Evolutionary conservation across 2,113 vertebrate genomes (phyloP).

Genomic region (Actenoides hombroni): DNA sequence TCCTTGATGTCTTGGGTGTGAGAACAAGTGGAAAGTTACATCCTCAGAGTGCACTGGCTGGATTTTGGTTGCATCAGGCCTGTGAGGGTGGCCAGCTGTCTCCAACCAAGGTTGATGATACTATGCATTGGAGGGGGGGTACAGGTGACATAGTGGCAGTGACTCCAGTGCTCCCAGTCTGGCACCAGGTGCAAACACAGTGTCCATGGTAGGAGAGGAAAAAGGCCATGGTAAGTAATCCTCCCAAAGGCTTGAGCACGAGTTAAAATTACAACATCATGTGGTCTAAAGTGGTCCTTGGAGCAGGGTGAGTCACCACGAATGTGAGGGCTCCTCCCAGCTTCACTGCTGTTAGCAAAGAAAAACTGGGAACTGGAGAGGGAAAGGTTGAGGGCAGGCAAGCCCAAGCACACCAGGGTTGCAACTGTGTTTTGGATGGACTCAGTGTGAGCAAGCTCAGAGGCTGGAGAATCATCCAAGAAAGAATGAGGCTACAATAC

Average conservation of each 20-base stretch:
- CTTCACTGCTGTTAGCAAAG: background rate
- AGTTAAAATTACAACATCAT: background rate
- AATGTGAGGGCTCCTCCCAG: background rate
- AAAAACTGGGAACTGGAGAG: background rate
- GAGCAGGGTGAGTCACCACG: accelerated
- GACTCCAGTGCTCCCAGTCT: background rate
- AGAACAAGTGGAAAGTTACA: background rate
- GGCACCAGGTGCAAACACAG: background rate
- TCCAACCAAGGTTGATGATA: background rate
- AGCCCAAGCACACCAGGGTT: background rate
- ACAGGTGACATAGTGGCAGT: background rate
- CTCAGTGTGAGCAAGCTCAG: background rate
- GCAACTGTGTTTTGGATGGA: background rate
- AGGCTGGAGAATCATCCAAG: background rate
- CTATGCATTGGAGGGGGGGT: background rate
- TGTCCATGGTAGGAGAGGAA: background rate
- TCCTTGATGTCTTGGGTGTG: background rate
- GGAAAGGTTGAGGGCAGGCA: background rate
- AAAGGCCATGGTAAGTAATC: background rate
- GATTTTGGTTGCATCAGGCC: background rate
- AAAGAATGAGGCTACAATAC: background rate
- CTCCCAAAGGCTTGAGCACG: background rate
- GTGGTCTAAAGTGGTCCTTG: background rate
- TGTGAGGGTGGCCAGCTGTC: accelerated
- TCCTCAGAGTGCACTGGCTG: background rate